Percentiles rank a stretch among this genome's conserved stretches.
phyloP scores from a whole-genome alignment of 1,140 invertebrate genomes.

The Listronotus bonariensis region DNA sequence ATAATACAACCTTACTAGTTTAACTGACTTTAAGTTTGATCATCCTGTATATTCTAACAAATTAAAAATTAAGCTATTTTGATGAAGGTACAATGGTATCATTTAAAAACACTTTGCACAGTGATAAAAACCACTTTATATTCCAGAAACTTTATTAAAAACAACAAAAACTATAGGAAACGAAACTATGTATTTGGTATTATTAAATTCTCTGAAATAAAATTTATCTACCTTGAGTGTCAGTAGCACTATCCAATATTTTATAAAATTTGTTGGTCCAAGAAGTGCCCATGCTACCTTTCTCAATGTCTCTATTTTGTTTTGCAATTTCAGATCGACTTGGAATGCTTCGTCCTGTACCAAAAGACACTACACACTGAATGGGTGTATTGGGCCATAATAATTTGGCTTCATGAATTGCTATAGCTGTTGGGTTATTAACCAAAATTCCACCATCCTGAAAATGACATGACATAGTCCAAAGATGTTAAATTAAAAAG shows the following conservation, averaged over 20 bases:
- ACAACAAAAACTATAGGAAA: no score
- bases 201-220: no score
- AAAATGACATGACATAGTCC: slow-evolving; percentile 1
- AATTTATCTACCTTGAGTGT: slow-evolving; percentile 81
- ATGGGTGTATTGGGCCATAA: slow-evolving; percentile 81
- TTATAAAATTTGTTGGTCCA: slow-evolving; percentile 84
- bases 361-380: slow-evolving; percentile 87
- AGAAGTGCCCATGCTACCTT: slow-evolving; percentile 58
- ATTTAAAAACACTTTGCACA: no score
- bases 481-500: neutral
- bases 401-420: slow-evolving; percentile 83
- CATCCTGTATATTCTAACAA: no score
- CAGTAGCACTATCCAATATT: slow-evolving; percentile 88
- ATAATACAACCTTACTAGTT: no score
- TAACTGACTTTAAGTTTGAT: no score
- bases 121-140: no score
- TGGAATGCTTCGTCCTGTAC: slow-evolving; percentile 72
- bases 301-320: slow-evolving; percentile 44
- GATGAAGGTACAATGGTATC: no score
- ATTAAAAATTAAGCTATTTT: no score
- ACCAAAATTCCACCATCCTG: slow-evolving; percentile 84
- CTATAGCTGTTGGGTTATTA: slow-evolving; percentile 91
- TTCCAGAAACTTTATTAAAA: no score
- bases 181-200: no score
- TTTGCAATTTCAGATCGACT: slow-evolving; percentile 44